These are phyloP conservation scores for Bergia sp. DNA, from an alignment of 92 coral and sea anemone genomes.

Conservation along the genomic window DNA sequence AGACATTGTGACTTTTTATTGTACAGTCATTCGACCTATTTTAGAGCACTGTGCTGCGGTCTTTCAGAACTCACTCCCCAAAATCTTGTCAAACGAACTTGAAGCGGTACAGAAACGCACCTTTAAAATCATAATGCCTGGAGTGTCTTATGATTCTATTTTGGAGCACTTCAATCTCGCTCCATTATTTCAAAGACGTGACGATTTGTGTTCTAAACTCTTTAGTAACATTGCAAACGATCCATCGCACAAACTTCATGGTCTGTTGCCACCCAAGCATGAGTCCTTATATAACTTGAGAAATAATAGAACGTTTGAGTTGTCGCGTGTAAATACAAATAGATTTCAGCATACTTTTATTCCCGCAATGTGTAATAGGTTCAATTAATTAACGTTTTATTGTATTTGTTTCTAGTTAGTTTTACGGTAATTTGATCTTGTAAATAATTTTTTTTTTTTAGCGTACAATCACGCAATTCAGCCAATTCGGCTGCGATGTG, in stretches of 20 bases:
- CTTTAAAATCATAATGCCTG: background rate
- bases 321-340: background rate
- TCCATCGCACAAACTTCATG: background rate
- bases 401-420: background rate
- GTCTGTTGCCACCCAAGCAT: too few species aligned
- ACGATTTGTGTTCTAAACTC: background rate
- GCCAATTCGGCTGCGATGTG: background rate
- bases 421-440: background rate
- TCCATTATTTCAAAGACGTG: background rate
- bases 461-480: slow-evolving; percentile 2
- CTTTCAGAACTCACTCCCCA: background rate
- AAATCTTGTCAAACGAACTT: background rate
- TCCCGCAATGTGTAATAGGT: background rate
- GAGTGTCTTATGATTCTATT: background rate
- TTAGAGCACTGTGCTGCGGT: background rate
- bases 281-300: too few species aligned
- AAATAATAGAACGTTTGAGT: too few species aligned
- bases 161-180: background rate
- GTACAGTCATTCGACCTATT: background rate
- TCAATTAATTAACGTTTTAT: background rate
- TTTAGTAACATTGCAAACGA: background rate
- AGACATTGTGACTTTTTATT: background rate
- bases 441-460: background rate
- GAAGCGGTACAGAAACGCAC: background rate
- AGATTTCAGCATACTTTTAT: background rate